phyloP scores from a whole-genome alignment of 2,797 vertebrate species.

The Avahi laniger region DNA sequence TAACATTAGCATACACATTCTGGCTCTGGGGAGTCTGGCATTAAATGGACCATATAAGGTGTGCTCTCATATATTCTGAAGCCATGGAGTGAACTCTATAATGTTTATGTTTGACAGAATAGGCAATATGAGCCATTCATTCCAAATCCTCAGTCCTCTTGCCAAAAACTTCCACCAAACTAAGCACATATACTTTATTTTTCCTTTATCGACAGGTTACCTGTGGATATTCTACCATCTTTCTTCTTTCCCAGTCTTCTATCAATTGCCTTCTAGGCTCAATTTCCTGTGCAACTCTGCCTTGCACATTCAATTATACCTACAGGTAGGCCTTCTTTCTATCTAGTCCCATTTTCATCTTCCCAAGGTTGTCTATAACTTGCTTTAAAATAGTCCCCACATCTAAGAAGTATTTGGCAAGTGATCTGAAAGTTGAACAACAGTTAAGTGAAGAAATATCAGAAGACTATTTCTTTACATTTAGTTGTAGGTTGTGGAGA shows the following conservation, averaged over 20 bases:
- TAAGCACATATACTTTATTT: background rate
- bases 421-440: background rate
- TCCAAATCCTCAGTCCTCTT: background rate
- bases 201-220: background rate
- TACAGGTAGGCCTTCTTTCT: background rate
- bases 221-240: background rate
- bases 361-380: background rate
- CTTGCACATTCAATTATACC: background rate
- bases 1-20: background rate
- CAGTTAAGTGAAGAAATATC: background rate
- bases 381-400: background rate
- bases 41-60: background rate
- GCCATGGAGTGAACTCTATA: background rate
- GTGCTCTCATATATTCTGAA: background rate
- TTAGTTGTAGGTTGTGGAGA: background rate
- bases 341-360: background rate
- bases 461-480: background rate
- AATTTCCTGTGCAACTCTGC: background rate
- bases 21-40: background rate
- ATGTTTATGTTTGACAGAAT: background rate
- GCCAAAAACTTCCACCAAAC: background rate
- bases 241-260: background rate
- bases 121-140: background rate
- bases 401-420: background rate
- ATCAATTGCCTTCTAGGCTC: background rate